Percentiles rank a stretch among this genome's conserved stretches.
These are phyloP conservation scores for Sepiola atlantica DNA, from an alignment of 2,888 invertebrate species.

Conservation along the genomic window DNA sequence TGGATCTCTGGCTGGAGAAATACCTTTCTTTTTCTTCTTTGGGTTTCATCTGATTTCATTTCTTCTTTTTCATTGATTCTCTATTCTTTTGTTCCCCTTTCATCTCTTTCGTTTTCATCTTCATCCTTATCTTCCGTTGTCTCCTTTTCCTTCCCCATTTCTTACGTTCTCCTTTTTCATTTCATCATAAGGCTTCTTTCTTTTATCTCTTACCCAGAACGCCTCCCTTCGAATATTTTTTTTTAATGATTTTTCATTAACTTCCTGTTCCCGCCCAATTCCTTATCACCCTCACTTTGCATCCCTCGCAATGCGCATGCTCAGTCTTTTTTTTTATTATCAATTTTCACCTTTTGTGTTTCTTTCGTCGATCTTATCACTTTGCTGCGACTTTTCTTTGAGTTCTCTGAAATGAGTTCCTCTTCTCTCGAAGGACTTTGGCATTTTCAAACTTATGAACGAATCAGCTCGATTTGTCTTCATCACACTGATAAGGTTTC, in stretches of 20 bases:
- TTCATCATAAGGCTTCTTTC: neutral
- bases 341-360: neutral
- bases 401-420: neutral
- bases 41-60: neutral
- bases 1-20: neutral
- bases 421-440: neutral
- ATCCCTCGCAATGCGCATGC: neutral
- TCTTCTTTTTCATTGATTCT: neutral
- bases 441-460: neutral
- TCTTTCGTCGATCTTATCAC: neutral
- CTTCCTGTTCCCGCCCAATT: neutral
- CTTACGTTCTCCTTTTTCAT: neutral
- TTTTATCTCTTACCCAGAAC: neutral
- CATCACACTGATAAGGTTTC: slow-evolving; percentile 8
- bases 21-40: neutral
- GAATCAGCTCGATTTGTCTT: neutral
- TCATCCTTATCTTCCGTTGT: neutral
- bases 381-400: neutral
- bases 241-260: neutral
- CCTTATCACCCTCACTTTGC: neutral
- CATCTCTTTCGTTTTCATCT: neutral
- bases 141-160: neutral
- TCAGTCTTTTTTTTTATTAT: neutral
- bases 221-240: neutral
- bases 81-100: neutral